A percentile compares a stretch with the other conserved stretches of the same genome.
Evolutionary conservation across 2,113 vertebrate species (phyloP).

Genomic region (Pipra filicauda): DNA sequence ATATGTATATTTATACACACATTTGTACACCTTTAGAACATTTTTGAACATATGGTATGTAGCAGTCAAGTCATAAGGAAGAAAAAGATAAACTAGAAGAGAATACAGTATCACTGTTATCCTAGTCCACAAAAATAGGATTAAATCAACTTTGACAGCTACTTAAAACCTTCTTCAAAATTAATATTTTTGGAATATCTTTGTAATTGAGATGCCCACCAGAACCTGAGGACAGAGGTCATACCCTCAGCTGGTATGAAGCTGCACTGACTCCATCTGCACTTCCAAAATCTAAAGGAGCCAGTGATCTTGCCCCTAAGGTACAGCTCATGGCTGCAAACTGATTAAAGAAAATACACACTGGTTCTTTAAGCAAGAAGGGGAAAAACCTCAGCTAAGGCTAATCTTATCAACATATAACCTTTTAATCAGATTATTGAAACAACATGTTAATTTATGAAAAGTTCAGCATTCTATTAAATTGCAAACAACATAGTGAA

Average conservation of each 20-base stretch:
- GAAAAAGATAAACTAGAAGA: background rate
- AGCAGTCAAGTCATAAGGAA: background rate
- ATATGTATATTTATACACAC: background rate
- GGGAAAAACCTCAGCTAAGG: conserved; percentile 15
- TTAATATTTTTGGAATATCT: background rate
- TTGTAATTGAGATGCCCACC: background rate
- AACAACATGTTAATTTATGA: conserved; percentile 81
- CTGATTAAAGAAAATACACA: conserved; percentile 49
- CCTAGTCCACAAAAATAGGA: background rate
- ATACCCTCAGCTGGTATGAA: background rate
- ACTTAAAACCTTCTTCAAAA: background rate
- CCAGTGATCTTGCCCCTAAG: background rate
- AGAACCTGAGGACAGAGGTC: background rate
- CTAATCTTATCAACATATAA: conserved; percentile 78
- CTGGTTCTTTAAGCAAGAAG: conserved; percentile 65
- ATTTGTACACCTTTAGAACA: background rate
- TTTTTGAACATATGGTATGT: background rate
- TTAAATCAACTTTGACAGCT: background rate
- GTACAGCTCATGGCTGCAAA: background rate
- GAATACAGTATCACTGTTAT: background rate
- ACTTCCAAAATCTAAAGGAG: background rate
- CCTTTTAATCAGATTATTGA: conserved; percentile 83
- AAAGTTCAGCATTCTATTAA: conserved; percentile 79
- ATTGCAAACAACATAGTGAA: conserved; percentile 75
- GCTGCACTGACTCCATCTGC: background rate